Conservation (phyloP, 2,888 invertebrate species). For the Endotricha flammealis region DNA sequence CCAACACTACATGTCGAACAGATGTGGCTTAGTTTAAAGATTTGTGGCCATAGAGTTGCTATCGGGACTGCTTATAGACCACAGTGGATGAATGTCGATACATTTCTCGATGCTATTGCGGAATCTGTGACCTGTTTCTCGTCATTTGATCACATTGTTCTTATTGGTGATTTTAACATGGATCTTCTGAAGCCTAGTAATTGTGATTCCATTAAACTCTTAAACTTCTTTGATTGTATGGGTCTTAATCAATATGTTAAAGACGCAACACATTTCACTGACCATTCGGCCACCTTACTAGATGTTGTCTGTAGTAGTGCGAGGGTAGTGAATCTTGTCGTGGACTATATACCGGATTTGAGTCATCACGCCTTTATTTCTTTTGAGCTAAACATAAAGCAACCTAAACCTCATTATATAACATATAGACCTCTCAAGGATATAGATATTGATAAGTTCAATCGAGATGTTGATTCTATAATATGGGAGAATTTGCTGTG, state of each 20-base stretch:
- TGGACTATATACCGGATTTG: too few species aligned
- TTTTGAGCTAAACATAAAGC: neutral
- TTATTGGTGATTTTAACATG: constrained; percentile 1
- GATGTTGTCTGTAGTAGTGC: constrained; percentile 3
- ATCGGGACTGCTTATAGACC: neutral
- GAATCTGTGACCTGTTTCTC: neutral
- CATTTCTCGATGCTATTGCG: neutral
- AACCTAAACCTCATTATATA: neutral
- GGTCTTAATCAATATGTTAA: constrained; percentile 1
- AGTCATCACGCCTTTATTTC: too few species aligned
- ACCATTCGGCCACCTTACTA: neutral
- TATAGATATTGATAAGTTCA: neutral
- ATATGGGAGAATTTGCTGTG: neutral
- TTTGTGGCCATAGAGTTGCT: neutral
- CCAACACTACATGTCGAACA: too few species aligned
- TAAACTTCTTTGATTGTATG: constrained; percentile 1
- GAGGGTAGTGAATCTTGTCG: too few species aligned
- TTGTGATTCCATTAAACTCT: neutral
- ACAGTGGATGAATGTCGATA: neutral
- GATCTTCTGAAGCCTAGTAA: neutral
- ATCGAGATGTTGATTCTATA: neutral
- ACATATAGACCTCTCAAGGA: constrained; percentile 1
- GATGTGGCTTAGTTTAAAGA: too few species aligned
- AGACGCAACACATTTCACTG: too few species aligned
- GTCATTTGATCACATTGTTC: neutral